Percentiles rank a stretch among this genome's conserved stretches.
Evolutionary conservation across 2,888 invertebrate genomes (phyloP).

Genomic region (Scaptomyza flava): DNA sequence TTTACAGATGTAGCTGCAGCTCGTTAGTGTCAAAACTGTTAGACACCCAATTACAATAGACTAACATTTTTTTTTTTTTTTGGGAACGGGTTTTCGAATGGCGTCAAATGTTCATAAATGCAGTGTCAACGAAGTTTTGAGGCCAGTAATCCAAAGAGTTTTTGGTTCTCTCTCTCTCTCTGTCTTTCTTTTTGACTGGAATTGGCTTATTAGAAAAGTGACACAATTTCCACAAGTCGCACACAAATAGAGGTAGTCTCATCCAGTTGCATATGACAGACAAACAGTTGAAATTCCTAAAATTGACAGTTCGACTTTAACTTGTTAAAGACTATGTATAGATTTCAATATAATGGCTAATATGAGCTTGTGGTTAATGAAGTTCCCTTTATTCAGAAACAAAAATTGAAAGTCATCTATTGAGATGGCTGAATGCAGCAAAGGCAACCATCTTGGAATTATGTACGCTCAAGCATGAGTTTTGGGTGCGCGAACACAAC

Average conservation of each 20-base stretch:
- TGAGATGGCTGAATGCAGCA: slow-evolving; percentile 1
- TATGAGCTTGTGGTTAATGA: slow-evolving; percentile 38
- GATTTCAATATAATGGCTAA: slow-evolving; percentile 8
- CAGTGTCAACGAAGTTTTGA: slow-evolving; percentile 53
- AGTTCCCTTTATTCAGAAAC: slow-evolving; percentile 35
- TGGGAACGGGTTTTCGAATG: slow-evolving; percentile 9
- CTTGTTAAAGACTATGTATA: too few species aligned
- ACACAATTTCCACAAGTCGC: slow-evolving; percentile 17
- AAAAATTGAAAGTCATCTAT: slow-evolving; percentile 15
- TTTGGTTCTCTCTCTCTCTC: slow-evolving; percentile 1
- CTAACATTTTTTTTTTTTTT: slow-evolving; percentile 18
- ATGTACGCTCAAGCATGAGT: slow-evolving; percentile 65
- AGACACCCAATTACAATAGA: slow-evolving; percentile 46
- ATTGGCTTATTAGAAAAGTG: slow-evolving; percentile 42
- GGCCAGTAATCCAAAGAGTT: slow-evolving; percentile 29
- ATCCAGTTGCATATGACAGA: slow-evolving; percentile 49
- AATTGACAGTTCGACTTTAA: background rate
- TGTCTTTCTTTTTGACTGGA: slow-evolving; percentile 15
- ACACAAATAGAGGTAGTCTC: slow-evolving; percentile 18
- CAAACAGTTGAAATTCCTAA: slow-evolving; percentile 17
- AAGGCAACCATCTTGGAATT: slow-evolving; percentile 29
- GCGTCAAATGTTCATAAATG: slow-evolving; percentile 52
- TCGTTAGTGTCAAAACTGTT: slow-evolving; percentile 36
- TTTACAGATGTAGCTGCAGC: slow-evolving; percentile 33
- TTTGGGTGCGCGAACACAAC: slow-evolving; percentile 56